Evolutionary conservation across 1,140 invertebrate species (phyloP).

Genomic region (Ceratitis capitata): DNA sequence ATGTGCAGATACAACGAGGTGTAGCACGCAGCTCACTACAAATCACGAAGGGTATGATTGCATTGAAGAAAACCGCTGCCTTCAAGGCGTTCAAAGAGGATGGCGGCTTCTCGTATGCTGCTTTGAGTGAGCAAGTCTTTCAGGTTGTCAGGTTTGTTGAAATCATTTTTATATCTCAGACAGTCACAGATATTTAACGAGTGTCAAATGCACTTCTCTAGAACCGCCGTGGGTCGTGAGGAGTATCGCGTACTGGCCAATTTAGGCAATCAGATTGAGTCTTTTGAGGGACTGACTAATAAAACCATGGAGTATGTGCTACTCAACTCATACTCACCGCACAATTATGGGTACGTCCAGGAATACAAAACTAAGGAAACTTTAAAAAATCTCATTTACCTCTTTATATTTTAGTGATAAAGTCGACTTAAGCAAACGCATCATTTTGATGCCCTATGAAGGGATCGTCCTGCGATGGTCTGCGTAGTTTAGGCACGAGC

Average conservation of each 20-base stretch:
- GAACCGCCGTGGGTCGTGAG: slow-evolving; percentile 50
- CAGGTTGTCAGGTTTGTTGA: slow-evolving; percentile 54
- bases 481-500: too few relatives aligned
- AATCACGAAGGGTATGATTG: slow-evolving; percentile 56
- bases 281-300: slow-evolving; percentile 44
- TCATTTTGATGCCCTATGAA: slow-evolving; percentile 59
- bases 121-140: slow-evolving; percentile 53
- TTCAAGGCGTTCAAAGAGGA: slow-evolving; percentile 53
- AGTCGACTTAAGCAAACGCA: slow-evolving; percentile 46
- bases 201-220: not conserved
- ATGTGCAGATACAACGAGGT: slow-evolving; percentile 67
- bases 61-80: slow-evolving; percentile 53
- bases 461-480: slow-evolving; percentile 56
- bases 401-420: slow-evolving; percentile 46
- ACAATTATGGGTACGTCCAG: slow-evolving; percentile 50
- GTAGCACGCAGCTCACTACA: slow-evolving; percentile 56
- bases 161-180: not conserved
- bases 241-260: slow-evolving; percentile 58
- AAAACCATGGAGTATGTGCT: slow-evolving; percentile 54
- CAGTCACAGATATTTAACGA: not conserved
- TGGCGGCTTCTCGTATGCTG: slow-evolving; percentile 57
- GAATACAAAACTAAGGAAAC: not conserved
- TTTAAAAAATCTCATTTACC: not conserved
- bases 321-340: slow-evolving; percentile 51
- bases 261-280: slow-evolving; percentile 53